Percentiles rank a stretch among this genome's conserved stretches.
These are phyloP conservation scores for Machimus atricapillus DNA, from an alignment of 2,888 invertebrate genomes.

Conservation along the genomic window DNA sequence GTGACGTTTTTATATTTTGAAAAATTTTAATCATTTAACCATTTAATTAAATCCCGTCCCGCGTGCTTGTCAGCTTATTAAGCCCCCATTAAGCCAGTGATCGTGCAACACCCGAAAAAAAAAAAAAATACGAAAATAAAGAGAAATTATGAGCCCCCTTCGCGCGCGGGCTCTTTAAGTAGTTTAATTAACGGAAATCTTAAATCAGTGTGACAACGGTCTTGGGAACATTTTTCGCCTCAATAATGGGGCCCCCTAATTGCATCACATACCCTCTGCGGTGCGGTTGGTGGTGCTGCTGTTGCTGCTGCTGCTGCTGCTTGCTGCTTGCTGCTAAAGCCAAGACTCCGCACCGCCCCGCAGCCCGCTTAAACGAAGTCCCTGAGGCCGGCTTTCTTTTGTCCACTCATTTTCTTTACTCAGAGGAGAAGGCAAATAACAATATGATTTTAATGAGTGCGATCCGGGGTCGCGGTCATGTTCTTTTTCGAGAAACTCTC, in stretches of 20 bases:
- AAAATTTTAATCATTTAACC: too few relatives aligned
- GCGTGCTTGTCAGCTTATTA: background rate
- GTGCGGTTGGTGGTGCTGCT: background rate
- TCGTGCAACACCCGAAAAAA: background rate
- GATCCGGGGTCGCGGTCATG: background rate
- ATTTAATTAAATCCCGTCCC: too few relatives aligned
- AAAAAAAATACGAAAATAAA: background rate
- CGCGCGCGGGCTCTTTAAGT: background rate
- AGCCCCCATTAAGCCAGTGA: background rate
- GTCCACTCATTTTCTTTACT: background rate
- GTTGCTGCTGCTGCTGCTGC: too few relatives aligned
- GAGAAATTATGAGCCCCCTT: background rate
- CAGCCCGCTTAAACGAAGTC: background rate
- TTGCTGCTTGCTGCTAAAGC: too few relatives aligned
- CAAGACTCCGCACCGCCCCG: too few relatives aligned
- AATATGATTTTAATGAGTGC: background rate
- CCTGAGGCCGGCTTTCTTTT: background rate
- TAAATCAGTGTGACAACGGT: constrained; percentile 42
- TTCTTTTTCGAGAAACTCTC: background rate
- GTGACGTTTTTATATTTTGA: too few relatives aligned
- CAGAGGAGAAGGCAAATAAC: background rate
- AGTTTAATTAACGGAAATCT: constrained; percentile 44
- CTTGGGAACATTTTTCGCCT: background rate
- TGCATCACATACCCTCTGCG: background rate
- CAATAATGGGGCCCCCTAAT: background rate